Conservation (phyloP, 1,140 invertebrate genomes). For the Acromyrmex heyeri region DNA sequence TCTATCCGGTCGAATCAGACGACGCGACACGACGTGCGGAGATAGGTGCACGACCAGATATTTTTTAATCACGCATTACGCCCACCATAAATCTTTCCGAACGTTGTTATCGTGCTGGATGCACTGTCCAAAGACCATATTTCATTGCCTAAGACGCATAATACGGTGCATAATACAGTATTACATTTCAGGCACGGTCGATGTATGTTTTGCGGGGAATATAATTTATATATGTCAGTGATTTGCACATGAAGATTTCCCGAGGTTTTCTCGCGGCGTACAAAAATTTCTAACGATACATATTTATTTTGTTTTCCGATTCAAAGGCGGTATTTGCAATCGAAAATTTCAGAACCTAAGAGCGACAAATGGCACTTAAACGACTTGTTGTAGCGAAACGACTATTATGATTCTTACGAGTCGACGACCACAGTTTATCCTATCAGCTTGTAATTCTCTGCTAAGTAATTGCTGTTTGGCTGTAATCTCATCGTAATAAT, state of each 20-base stretch:
- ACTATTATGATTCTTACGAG: slow-evolving; percentile 25
- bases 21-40: slow-evolving; percentile 1
- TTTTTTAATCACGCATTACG: slow-evolving; percentile 60
- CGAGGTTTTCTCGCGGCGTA: neutral
- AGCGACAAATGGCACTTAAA: neutral
- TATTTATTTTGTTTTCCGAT: too few relatives aligned
- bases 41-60: slow-evolving; percentile 32
- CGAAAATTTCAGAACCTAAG: neutral
- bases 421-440: neutral
- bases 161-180: slow-evolving; percentile 32
- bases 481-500: slow-evolving; percentile 32
- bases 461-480: slow-evolving; percentile 33
- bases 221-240: slow-evolving; percentile 18
- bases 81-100: slow-evolving; percentile 45
- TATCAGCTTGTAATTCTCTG: neutral
- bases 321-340: neutral
- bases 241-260: neutral
- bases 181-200: slow-evolving; percentile 14
- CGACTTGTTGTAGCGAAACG: neutral
- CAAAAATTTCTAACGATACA: neutral
- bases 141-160: slow-evolving; percentile 56
- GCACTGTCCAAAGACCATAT: slow-evolving; percentile 42
- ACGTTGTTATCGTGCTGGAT: slow-evolving; percentile 21
- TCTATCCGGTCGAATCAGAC: slow-evolving; percentile 57
- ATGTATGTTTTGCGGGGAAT: slow-evolving; percentile 1